Evolutionary conservation across 2,797 vertebrate species (phyloP), one percentile per base, ranked within the genome.

Genomic region (Jordanella pulchra): DNA sequence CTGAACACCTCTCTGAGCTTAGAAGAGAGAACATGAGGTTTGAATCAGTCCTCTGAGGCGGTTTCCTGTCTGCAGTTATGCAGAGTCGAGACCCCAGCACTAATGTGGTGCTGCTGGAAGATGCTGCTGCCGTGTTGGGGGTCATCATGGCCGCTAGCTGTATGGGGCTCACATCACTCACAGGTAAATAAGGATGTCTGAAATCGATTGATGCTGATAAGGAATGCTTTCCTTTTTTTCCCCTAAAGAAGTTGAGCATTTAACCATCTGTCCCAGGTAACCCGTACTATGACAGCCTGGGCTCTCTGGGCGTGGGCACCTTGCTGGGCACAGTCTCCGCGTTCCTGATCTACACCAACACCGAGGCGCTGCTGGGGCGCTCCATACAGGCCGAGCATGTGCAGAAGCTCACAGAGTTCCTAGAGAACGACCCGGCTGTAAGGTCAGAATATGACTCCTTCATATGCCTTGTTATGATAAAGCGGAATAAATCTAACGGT

Each of bases 291-390:
- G 98, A 99, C 92, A 96, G 97, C 25, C 77, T 99, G 56, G 98
- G 98, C 1, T 99, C 97, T 56, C 90, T 99, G 3, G 95, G 97
- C 21, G 96, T 99, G 60, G 98, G 98, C 74, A 97, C 97, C 0
- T 86, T 99, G 81, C 85, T 99, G 78, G 96, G 97, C 45, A 47
- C 93, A 0, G 97, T 99, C 75, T 99, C 98, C 0, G 95, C 96
- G 1, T 99, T 99, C 92, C 96, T 99, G 13, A 99, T 99, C 93
- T 99, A 99, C 93, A 97, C 97, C 1, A 99, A 99, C 91, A 98
- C 97, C 0, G 96, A 99, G 90, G 98, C 97, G 11, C 94, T 99
- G 63, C 89, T 99, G 82, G 98, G 97, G 23, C 93, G 97, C 64
- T 99, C 98, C 83, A 99, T 99, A 82, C 96, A 97, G 82, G 90